These are phyloP conservation scores for Dusona sp. DNA, from an alignment of 2,888 invertebrate genomes.

Conservation along the genomic window DNA sequence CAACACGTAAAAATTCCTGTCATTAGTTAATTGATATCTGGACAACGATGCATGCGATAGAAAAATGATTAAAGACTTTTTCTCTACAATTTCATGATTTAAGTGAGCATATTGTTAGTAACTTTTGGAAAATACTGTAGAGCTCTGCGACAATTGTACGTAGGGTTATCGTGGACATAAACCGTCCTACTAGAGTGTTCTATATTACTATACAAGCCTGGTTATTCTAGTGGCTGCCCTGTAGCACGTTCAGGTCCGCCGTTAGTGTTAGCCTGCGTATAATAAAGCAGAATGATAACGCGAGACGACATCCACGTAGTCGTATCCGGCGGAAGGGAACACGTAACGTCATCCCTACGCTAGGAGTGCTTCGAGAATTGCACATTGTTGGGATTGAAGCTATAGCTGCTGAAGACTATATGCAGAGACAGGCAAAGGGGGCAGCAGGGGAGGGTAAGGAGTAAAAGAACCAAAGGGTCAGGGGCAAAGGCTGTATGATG, in stretches of 20 bases:
- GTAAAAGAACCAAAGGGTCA: constrained; percentile 40
- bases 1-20: background rate
- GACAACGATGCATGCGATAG: background rate
- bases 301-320: constrained; percentile 75
- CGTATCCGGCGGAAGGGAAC: constrained; percentile 75
- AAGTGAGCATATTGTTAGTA: background rate
- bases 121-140: background rate
- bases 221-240: background rate
- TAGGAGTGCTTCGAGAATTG: constrained; percentile 54
- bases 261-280: constrained; percentile 53
- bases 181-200: constrained; percentile 7
- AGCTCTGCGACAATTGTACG: constrained; percentile 10
- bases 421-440: background rate
- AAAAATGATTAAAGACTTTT: background rate
- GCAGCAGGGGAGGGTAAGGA: background rate
- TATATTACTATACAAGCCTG: constrained; percentile 4
- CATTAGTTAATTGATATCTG: background rate
- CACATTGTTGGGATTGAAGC: constrained; percentile 35
- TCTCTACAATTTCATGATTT: background rate
- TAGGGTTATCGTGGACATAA: constrained; percentile 26
- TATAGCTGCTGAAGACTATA: background rate
- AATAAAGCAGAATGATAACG: constrained; percentile 78
- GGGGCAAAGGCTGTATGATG: constrained; percentile 23
- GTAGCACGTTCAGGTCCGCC: constrained; percentile 47
- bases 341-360: constrained; percentile 66